These are phyloP conservation scores for Orthosia cruda DNA, from an alignment of 2,888 invertebrate genomes.

Conservation along the genomic window DNA sequence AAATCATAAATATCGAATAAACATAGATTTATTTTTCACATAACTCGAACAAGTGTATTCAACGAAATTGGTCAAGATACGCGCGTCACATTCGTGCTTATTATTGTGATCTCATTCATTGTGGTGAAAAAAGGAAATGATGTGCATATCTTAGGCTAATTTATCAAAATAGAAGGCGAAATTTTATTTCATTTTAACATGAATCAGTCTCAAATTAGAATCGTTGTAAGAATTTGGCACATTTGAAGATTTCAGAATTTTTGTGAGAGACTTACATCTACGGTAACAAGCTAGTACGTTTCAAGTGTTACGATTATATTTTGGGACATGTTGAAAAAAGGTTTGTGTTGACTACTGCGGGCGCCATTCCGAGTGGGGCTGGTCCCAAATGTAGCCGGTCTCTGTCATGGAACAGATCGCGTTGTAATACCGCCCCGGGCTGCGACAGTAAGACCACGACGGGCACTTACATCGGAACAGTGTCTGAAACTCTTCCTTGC, in stretches of 20 bases:
- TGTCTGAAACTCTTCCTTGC: slow-evolving; percentile 97
- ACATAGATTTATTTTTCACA: slow-evolving; percentile 83
- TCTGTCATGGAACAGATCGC: slow-evolving; percentile 97
- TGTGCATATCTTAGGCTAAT: slow-evolving; percentile 76
- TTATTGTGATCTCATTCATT: slow-evolving; percentile 57
- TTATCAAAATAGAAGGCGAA: slow-evolving; percentile 88
- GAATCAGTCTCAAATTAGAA: slow-evolving; percentile 89
- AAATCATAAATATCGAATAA: slow-evolving; percentile 76
- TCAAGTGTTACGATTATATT: slow-evolving; percentile 56
- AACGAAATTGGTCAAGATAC: slow-evolving; percentile 75
- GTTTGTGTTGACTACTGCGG: slow-evolving; percentile 77
- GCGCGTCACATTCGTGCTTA: slow-evolving; percentile 54
- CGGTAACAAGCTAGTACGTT: slow-evolving; percentile 63
- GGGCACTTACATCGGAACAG: slow-evolving; percentile 97
- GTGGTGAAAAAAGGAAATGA: slow-evolving; percentile 69
- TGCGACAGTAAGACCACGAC: slow-evolving; percentile 97
- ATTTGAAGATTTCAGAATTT: slow-evolving; percentile 67
- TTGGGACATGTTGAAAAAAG: slow-evolving; percentile 28
- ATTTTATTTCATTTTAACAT: slow-evolving; percentile 85
- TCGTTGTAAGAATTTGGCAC: slow-evolving; percentile 85
- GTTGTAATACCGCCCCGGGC: slow-evolving; percentile 97
- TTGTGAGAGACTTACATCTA: slow-evolving; percentile 60
- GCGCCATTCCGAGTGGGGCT: slow-evolving; percentile 92
- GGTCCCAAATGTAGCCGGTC: slow-evolving; percentile 98
- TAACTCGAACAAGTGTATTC: slow-evolving; percentile 78